Evolutionary conservation across 2,888 invertebrate species (phyloP), one percentile per base, ranked within the genome.

Genomic region (Athalia rosae): DNA sequence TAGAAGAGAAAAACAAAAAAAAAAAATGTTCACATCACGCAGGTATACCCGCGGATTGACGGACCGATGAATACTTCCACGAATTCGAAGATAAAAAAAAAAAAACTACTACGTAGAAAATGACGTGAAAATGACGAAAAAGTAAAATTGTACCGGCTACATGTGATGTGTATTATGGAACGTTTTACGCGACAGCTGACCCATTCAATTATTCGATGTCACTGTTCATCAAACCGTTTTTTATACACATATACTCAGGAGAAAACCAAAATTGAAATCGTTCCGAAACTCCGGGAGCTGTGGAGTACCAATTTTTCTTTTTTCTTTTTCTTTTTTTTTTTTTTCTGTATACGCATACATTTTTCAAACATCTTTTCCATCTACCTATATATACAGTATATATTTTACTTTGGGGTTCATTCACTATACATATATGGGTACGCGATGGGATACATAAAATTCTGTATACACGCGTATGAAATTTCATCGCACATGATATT

Each of bases 171-270:
- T n/a, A n/a, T n/a, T n/a, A 53, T 71, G 15, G 56, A 71, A 58
- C 53, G 58, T 15, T 71, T 71, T 45, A 71, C 71, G 71, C 28
- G 28, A 28, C 28, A 28, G 58, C 58, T 45, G 71, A 71, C n/a
- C 45, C 71, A 58, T 71, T 71, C 71, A 58, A 71, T 71, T 58
- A 71, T 71, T 58, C 58, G 71, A 71, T 13, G 71, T 71, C 71
- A 71, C 56, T 71, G 71, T 71, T 48, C 58, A 58, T 71, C 58
- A 71, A 71, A 45, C 56, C 13, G 56, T 53, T 53, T 7, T n/a
- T 11, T 53, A 41, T 58, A 48, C 43, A 71, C 45, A 41, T 58
- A 48, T 43, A 71, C 45, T 58, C 56, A 45, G 43, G 71, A 56
- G 28, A 13, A 56, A 56, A 56, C 58, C 71, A 45, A 71, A 71